Conservation (phyloP, 1,140 invertebrate species). For the Megalopta genalis region DNA sequence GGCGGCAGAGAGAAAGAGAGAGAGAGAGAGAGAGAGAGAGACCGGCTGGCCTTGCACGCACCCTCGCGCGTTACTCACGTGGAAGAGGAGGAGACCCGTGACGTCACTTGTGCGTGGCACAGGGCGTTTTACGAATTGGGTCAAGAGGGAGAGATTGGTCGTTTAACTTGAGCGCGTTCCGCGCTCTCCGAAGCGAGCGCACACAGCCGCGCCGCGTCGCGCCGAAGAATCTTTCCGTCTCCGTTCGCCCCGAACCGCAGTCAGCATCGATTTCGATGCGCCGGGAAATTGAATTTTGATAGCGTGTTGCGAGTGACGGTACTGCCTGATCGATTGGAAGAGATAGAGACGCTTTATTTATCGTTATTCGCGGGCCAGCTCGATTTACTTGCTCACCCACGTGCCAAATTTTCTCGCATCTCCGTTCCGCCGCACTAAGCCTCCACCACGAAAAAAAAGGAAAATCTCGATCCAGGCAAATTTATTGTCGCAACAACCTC, state of each 20-base stretch:
- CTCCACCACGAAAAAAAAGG: no score
- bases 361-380: no score
- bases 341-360: neutral
- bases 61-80: constrained; percentile 58
- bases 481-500: no score
- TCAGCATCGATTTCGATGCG: no score
- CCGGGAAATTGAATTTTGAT: no score
- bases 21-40: no score
- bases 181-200: neutral
- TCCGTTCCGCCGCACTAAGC: no score
- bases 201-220: neutral
- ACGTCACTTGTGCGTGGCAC: constrained; percentile 61
- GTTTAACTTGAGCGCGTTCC: constrained; percentile 64
- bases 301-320: neutral
- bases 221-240: no score
- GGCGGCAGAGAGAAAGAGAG: neutral
- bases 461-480: no score
- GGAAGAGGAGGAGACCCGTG: constrained; percentile 50
- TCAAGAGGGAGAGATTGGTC: constrained; percentile 73
- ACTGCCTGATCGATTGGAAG: neutral
- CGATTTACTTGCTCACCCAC: no score
- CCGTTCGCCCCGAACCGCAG: no score
- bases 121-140: constrained; percentile 72
- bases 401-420: no score
- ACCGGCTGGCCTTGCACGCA: constrained; percentile 62